Percentiles rank a stretch among this genome's conserved stretches.
These are phyloP conservation scores for Microctenopoma stevenorrisi DNA, from an alignment of 2,797 vertebrate genomes.

Conservation along the genomic window DNA sequence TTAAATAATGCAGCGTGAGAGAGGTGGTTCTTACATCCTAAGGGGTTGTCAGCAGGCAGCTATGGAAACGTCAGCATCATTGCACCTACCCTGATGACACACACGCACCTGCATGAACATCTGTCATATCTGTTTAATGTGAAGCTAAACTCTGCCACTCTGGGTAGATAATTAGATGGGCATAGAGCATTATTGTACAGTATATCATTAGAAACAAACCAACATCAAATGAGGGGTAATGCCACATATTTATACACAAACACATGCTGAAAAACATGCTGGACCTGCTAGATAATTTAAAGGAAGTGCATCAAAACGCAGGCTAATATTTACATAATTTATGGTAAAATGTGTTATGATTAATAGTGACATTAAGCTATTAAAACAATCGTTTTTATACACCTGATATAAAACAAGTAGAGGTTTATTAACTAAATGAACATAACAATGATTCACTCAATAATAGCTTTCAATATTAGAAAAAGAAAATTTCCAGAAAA, in stretches of 20 bases:
- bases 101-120: constrained; percentile 42
- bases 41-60: constrained; percentile 76
- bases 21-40: constrained; percentile 76
- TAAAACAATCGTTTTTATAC: too few relatives aligned
- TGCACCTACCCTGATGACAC: constrained; percentile 75
- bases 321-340: constrained; percentile 14
- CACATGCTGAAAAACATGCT: constrained; percentile 18
- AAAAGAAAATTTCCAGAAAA: not conserved
- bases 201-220: constrained; percentile 28
- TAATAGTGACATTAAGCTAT: constrained; percentile 2
- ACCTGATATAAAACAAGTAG: not conserved
- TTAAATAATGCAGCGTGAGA: constrained; percentile 83
- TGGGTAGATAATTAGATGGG: constrained; percentile 65
- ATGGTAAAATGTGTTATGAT: constrained; percentile 1
- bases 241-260: constrained; percentile 37
- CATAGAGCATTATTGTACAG: constrained; percentile 32
- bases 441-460: not conserved
- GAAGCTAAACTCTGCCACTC: constrained; percentile 40
- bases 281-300: constrained; percentile 39
- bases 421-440: not conserved
- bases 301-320: constrained; percentile 17
- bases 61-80: constrained; percentile 69
- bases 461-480: constrained; percentile 1
- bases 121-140: constrained; percentile 67
- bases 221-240: constrained; percentile 31